A percentile compares a stretch with the other conserved stretches of the same genome.
phyloP scores from a whole-genome alignment of 2,888 invertebrate genomes.

The Unio delphinus region DNA sequence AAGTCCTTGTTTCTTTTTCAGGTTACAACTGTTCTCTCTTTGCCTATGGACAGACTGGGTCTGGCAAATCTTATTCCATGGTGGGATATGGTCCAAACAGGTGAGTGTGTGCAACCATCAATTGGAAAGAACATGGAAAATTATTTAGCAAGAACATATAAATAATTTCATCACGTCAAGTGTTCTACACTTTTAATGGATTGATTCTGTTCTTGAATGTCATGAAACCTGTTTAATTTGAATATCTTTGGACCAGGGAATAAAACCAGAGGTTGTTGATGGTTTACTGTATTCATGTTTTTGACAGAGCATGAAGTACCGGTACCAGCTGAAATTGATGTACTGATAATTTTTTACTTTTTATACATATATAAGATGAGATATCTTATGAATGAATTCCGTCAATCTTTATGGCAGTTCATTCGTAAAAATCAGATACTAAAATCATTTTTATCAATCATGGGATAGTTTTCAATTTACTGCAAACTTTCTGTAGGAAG shows the following conservation, averaged over 20 bases:
- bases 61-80: slow-evolving; percentile 72
- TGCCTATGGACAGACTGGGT: slow-evolving; percentile 72
- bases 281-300: neutral
- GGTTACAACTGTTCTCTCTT: slow-evolving; percentile 72
- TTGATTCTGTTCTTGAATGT: neutral
- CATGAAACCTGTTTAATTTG: neutral
- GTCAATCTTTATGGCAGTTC: no score
- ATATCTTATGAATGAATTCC: no score
- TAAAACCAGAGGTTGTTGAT: neutral
- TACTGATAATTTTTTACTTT: no score
- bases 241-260: neutral
- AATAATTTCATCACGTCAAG: no score
- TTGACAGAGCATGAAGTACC: no score
- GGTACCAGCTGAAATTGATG: no score
- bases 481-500: neutral
- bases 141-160: no score
- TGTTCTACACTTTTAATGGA: no score
- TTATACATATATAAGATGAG: no score
- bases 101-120: slow-evolving; percentile 36
- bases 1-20: slow-evolving; percentile 29
- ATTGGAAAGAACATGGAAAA: no score
- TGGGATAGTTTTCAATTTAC: neutral
- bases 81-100: slow-evolving; percentile 70
- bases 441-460: slow-evolving; percentile 1
- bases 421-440: neutral